Evolutionary conservation across 1,140 invertebrate genomes (phyloP).

Genomic region (Asbolus verrucosus): DNA sequence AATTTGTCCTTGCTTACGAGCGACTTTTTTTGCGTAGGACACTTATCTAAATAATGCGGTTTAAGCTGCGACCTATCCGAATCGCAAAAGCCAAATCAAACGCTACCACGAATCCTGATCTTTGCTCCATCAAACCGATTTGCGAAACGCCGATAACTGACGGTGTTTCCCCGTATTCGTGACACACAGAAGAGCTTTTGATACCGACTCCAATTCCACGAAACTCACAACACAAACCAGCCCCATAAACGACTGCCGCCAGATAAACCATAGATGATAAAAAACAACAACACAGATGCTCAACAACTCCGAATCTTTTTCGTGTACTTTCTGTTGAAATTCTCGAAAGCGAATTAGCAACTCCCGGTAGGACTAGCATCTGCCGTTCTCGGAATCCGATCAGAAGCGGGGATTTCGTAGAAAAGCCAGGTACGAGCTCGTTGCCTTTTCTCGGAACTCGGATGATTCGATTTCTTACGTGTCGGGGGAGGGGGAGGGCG

Average conservation of each 20-base stretch:
- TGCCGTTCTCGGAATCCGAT: conserved; percentile 31
- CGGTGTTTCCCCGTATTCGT: not conserved
- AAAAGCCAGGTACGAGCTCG: conserved; percentile 39
- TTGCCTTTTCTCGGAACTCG: conserved; percentile 29
- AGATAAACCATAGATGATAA: not conserved
- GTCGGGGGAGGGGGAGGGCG: too few species aligned
- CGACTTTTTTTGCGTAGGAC: conserved; percentile 15
- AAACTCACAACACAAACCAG: conserved; percentile 1
- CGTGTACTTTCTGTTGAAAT: conserved; percentile 17
- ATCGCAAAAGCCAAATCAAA: not conserved
- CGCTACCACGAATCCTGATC: not conserved
- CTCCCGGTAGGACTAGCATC: conserved; percentile 28
- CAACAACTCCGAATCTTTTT: not conserved
- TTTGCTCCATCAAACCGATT: conserved; percentile 6
- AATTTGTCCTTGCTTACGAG: conserved; percentile 12
- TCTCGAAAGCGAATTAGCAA: conserved; percentile 32
- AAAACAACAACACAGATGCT: not conserved
- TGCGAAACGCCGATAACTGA: not conserved
- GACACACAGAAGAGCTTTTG: conserved; percentile 16
- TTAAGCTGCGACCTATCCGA: not conserved
- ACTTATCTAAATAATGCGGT: not conserved
- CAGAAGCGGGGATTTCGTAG: conserved; percentile 36
- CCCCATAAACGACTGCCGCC: too few species aligned
- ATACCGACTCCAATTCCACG: conserved; percentile 11
- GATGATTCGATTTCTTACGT: conserved; percentile 37